Base-by-base conservation (phyloP, 2,113 vertebrate species). In the Ciconia stormi region DNA sequence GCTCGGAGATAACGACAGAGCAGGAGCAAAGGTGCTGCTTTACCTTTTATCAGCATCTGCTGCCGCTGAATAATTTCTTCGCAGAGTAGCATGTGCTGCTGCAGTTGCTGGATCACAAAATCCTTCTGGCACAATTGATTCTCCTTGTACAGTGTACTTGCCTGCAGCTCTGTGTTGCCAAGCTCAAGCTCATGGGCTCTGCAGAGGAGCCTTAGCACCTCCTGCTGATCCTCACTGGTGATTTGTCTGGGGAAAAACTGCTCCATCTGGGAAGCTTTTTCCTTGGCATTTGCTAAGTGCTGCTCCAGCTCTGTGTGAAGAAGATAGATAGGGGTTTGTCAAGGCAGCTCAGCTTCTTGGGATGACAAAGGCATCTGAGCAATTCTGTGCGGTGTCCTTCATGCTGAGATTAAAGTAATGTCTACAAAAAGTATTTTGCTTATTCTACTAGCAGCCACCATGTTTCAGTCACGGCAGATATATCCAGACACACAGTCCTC, bases 151-250 rank as follows among this genome's bases (percentile, higher is more conserved):
- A 97, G 67, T 18, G 67, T 50, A 23, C 61, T 30, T 4, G 97
- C 96, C 91, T 97, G 96, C 78, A 98, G 91, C 72, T 97, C 97
- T 0, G 96, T 94, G 79, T 97, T 98, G 93, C 97, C 96, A 91
- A 97, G 92, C 93, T 98, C 97, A 87, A 98, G 95, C 90, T 98
- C 87, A 1, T 97, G 98, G 4, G 95, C 96, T 61, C 93, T 88
- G 89, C 98, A 97, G 32, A 98, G 98, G n/a, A 98, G 95, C 50
- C 89, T 92, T 47, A 98, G 95, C 38, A 97, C 97, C 90, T 98
- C 97, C 67, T 92, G 89, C 92, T 98, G 97, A 72, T 98, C 96
- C 86, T 97, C 89, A 17, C 84, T 94, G 79, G 85, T 69, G 20
- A 93, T 96, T 70, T 94, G 87, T 44, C 63, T 53, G 2, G 97